Conservation (phyloP, 2,797 vertebrate species). For the Poeciliopsis infans region DNA sequence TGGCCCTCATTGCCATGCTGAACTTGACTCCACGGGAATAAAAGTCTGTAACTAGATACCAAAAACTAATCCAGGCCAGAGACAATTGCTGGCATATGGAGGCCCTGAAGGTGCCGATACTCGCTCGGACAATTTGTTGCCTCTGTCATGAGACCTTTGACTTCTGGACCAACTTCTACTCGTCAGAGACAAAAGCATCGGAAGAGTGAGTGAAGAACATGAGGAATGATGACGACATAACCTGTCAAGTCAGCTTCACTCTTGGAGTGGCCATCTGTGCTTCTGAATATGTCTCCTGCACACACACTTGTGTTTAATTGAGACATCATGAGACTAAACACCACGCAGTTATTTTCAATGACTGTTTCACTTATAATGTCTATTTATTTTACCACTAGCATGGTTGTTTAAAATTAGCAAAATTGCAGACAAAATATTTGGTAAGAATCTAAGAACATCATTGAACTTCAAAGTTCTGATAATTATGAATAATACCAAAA, state of each 20-base stretch:
- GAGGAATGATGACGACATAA: constrained; percentile 56
- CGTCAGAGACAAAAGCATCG: constrained; percentile 39
- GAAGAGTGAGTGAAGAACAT: constrained; percentile 38
- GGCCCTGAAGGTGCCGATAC: constrained; percentile 69
- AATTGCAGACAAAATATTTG: neutral
- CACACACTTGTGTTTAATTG: constrained; percentile 10
- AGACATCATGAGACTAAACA: constrained; percentile 11
- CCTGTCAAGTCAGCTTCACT: constrained; percentile 42
- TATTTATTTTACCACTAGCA: neutral
- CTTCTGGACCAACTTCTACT: constrained; percentile 47
- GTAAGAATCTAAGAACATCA: neutral
- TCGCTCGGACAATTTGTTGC: constrained; percentile 56
- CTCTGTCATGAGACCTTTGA: constrained; percentile 67
- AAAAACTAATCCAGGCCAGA: constrained; percentile 79
- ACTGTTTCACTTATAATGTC: neutral
- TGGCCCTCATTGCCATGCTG: constrained; percentile 75
- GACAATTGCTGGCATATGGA: constrained; percentile 80
- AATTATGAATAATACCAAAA: neutral
- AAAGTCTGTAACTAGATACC: constrained; percentile 79
- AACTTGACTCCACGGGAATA: constrained; percentile 81
- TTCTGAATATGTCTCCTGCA: constrained; percentile 11
- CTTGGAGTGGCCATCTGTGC: constrained; percentile 38
- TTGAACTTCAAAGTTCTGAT: neutral
- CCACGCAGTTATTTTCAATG: neutral
- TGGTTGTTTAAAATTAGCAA: neutral